Percentiles rank a stretch among this genome's conserved stretches.
Conservation (phyloP, 2,888 invertebrate genomes). For the Limenitis camilla region DNA sequence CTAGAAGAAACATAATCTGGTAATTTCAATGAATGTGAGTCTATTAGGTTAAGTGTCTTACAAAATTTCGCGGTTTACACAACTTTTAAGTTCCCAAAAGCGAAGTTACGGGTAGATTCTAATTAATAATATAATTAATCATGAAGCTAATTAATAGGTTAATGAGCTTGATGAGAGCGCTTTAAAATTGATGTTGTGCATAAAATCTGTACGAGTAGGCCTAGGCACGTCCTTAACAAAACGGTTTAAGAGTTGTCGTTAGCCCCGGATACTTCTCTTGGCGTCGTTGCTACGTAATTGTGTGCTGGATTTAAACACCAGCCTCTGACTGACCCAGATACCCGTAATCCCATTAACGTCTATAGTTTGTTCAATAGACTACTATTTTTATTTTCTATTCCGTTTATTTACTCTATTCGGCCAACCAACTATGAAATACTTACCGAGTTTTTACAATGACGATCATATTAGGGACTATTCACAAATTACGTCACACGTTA, state of each 20-base stretch:
- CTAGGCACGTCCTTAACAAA: not conserved
- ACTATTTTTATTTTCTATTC: conserved; percentile 14
- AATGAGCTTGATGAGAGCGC: no score
- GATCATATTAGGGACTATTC: no score
- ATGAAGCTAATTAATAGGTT: no score
- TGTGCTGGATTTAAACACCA: conserved; percentile 18
- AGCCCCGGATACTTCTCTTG: not conserved
- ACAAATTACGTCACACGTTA: no score
- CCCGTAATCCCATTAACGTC: conserved; percentile 18
- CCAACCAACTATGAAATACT: not conserved
- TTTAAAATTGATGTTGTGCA: not conserved
- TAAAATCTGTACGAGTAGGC: not conserved
- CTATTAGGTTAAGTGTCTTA: no score
- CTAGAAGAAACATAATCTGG: no score
- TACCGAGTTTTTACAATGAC: not conserved
- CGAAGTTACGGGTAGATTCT: no score
- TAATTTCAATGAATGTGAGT: no score
- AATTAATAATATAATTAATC: no score
- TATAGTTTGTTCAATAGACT: conserved; percentile 8
- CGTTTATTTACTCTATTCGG: conserved; percentile 3
- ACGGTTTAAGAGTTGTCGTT: not conserved
- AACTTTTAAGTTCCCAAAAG: no score
- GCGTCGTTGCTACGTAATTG: conserved; percentile 15
- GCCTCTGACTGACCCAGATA: conserved; percentile 19
- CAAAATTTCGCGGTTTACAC: no score